Evolutionary conservation across 1,140 invertebrate species (phyloP).

Genomic region (Tetragonula clypearis): DNA sequence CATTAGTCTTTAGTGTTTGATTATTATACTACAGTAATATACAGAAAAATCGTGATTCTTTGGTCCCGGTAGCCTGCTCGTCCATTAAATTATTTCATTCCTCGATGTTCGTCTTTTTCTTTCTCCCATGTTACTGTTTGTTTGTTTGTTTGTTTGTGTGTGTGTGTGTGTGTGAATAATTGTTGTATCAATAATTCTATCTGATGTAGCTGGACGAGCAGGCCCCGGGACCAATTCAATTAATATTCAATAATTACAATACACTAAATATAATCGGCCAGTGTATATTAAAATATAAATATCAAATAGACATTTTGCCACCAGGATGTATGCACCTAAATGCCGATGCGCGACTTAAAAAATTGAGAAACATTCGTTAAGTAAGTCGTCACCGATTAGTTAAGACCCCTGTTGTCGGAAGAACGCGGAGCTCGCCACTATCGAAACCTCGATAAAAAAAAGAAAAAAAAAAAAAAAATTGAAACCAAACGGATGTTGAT

Average conservation of each 20-base stretch:
- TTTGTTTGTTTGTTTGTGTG: too few relatives aligned
- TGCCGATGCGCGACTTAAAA: conserved; percentile 64
- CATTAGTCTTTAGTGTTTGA: conserved; percentile 81
- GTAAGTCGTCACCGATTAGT: conserved; percentile 63
- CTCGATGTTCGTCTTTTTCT: not conserved
- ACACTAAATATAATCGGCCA: conserved; percentile 77
- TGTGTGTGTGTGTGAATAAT: not conserved
- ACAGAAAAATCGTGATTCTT: conserved; percentile 72
- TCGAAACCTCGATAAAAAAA: not conserved
- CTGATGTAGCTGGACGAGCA: conserved; percentile 24
- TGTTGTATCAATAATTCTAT: not conserved
- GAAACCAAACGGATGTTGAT: too few relatives aligned
- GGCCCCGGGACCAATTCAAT: conserved; percentile 43
- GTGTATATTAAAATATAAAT: conserved; percentile 80
- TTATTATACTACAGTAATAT: conserved; percentile 80
- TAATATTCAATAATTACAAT: conserved; percentile 74
- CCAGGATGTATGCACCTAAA: conserved; percentile 69
- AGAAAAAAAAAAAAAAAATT: not conserved
- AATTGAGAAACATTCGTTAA: conserved; percentile 59
- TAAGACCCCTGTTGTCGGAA: conserved; percentile 55
- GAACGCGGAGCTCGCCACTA: conserved; percentile 38
- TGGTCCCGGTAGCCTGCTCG: conserved; percentile 13
- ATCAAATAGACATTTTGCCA: conserved; percentile 74
- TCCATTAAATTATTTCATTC: not conserved
- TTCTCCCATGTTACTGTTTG: not conserved